These are phyloP conservation scores for Colostygia pectinataria DNA, from an alignment of 2,888 invertebrate genomes.

Conservation along the genomic window DNA sequence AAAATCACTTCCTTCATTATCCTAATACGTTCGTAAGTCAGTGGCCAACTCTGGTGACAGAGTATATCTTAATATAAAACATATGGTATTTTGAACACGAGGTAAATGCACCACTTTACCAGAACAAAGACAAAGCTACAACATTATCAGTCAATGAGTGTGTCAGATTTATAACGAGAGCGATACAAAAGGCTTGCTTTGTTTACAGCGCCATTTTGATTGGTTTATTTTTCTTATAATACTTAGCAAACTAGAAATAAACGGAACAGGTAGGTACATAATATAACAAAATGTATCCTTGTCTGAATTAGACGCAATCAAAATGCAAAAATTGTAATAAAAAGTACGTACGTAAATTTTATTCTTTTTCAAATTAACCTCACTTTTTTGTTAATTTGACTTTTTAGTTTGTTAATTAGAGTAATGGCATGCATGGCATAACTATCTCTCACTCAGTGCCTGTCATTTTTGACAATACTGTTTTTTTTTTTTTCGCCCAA, in stretches of 20 bases:
- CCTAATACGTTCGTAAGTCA: no score
- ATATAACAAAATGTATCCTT: neutral
- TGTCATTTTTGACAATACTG: no score
- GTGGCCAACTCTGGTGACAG: no score
- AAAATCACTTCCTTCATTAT: constrained; percentile 80
- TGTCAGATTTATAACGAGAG: constrained; percentile 40
- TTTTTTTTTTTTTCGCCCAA: no score
- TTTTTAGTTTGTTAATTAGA: no score
- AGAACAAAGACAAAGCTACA: constrained; percentile 50
- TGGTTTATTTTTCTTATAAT: constrained; percentile 7
- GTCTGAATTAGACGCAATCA: neutral
- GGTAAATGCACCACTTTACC: constrained; percentile 67
- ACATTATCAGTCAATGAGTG: constrained; percentile 47
- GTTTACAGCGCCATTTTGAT: constrained; percentile 57
- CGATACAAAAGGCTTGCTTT: constrained; percentile 40
- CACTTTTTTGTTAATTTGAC: no score
- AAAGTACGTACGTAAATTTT: no score
- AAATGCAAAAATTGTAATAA: no score
- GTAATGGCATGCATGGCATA: no score
- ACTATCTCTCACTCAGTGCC: no score
- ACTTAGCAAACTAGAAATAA: neutral
- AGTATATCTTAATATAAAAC: no score
- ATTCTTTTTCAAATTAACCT: no score
- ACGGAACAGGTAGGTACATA: neutral
- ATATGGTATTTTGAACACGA: constrained; percentile 62